Conservation (phyloP, 2,797 vertebrate genomes). For the Coilia nasus region DNA sequence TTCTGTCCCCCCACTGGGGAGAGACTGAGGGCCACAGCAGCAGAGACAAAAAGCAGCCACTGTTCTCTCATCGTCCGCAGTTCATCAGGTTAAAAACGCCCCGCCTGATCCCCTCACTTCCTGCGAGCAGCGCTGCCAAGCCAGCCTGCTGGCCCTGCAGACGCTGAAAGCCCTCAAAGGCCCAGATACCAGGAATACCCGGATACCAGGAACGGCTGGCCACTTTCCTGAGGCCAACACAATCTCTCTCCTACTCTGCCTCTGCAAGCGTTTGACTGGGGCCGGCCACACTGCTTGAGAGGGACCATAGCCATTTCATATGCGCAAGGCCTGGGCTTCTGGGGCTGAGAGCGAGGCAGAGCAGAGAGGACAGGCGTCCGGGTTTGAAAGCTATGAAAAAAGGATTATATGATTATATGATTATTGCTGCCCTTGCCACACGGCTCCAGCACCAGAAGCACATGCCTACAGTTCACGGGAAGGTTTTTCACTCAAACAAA, state of each 20-base stretch:
- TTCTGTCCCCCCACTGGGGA: not conserved
- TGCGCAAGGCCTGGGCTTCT: not conserved
- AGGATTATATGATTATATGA: conserved; percentile 26
- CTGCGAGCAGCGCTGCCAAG: not conserved
- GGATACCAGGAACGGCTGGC: not conserved
- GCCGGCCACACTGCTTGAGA: not conserved
- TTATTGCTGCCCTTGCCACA: not conserved
- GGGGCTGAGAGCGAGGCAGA: not conserved
- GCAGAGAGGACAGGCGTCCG: not conserved
- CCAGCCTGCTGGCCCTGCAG: not conserved
- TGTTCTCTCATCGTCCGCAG: conserved; percentile 1
- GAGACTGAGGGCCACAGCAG: not conserved
- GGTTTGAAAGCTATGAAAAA: not conserved
- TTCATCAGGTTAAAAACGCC: conserved; percentile 23
- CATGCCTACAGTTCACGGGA: not conserved
- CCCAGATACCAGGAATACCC: not conserved
- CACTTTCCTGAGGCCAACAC: conserved; percentile 5
- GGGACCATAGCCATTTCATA: not conserved
- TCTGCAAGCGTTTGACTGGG: not conserved
- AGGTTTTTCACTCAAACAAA: not conserved
- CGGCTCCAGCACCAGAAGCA: not conserved
- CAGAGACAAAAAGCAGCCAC: not conserved
- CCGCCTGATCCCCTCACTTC: not conserved
- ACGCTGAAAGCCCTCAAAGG: conserved; percentile 5
- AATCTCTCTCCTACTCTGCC: not conserved